phyloP scores from a whole-genome alignment of 2,113 vertebrate genomes.

The Cinclus mexicanus region DNA sequence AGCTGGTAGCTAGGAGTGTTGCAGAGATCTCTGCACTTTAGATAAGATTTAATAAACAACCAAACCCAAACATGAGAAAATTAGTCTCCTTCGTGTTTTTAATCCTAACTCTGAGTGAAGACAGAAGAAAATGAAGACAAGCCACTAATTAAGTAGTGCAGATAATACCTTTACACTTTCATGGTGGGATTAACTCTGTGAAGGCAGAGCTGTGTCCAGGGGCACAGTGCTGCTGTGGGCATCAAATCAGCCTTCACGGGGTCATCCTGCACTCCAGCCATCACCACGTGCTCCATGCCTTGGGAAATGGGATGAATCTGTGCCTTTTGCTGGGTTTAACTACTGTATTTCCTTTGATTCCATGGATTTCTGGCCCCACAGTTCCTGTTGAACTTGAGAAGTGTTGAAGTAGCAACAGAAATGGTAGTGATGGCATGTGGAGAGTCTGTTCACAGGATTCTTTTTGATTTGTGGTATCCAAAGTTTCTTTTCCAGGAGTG shows the following conservation, averaged over 20 bases:
- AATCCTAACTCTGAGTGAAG: too few species aligned
- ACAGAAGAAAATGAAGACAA: too few species aligned
- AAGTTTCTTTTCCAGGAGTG: neutral
- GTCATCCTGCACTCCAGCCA: neutral
- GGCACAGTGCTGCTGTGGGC: rapidly evolving
- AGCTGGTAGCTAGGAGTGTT: too few species aligned
- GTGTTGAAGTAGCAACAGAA: neutral
- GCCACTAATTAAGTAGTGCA: too few species aligned
- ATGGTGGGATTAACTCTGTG: neutral
- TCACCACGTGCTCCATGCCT: neutral
- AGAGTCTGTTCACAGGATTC: neutral
- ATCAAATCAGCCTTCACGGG: neutral
- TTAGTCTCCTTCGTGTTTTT: too few species aligned
- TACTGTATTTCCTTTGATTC: rapidly evolving
- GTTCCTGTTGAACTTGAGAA: neutral
- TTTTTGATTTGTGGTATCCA: neutral
- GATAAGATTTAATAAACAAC: too few species aligned
- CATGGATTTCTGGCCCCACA: neutral
- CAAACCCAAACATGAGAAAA: too few species aligned
- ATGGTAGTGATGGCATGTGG: neutral
- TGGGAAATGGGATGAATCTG: rapidly evolving
- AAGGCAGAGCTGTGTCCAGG: neutral
- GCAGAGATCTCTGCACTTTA: too few species aligned
- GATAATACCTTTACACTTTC: too few species aligned
- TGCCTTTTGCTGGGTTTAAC: rapidly evolving